phyloP scores from a whole-genome alignment of 2,113 vertebrate genomes.

The Cryptoleucopteryx plumbea region DNA sequence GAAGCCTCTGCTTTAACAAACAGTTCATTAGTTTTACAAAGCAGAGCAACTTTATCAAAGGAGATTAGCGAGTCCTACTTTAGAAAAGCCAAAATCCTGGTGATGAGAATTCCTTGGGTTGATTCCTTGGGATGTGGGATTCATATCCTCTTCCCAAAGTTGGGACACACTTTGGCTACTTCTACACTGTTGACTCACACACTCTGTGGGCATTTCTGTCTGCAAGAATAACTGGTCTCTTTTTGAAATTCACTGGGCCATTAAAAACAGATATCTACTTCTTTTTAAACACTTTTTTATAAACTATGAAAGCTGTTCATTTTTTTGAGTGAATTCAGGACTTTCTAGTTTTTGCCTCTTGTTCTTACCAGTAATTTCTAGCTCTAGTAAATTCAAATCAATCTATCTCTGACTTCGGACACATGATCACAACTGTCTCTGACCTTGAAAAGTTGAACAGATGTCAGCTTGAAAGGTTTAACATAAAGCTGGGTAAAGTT shows the following conservation, averaged over 20 bases:
- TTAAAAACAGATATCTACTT: not conserved
- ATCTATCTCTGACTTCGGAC: not conserved
- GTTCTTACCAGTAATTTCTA: not conserved
- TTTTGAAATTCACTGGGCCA: not conserved
- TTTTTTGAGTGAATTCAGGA: not conserved
- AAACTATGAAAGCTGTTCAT: not conserved
- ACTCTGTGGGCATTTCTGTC: not conserved
- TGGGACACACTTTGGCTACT: not conserved
- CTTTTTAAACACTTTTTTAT: not conserved
- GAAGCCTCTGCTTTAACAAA: not conserved
- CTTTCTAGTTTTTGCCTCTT: not conserved
- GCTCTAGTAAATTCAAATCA: not conserved
- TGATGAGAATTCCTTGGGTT: not conserved
- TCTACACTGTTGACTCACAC: not conserved
- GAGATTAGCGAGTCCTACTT: not conserved
- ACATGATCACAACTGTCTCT: not conserved
- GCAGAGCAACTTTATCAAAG: not conserved
- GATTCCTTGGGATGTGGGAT: not conserved
- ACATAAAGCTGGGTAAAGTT: not conserved
- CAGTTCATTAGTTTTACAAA: slow-evolving; percentile 19
- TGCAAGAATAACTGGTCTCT: not conserved
- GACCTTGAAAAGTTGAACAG: not conserved
- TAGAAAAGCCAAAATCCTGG: not conserved
- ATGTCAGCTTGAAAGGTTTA: not conserved
- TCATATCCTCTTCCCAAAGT: not conserved